A percentile compares a stretch with the other conserved stretches of the same genome.
Evolutionary conservation across 2,113 vertebrate species (phyloP).

Genomic region (Columba janthina): DNA sequence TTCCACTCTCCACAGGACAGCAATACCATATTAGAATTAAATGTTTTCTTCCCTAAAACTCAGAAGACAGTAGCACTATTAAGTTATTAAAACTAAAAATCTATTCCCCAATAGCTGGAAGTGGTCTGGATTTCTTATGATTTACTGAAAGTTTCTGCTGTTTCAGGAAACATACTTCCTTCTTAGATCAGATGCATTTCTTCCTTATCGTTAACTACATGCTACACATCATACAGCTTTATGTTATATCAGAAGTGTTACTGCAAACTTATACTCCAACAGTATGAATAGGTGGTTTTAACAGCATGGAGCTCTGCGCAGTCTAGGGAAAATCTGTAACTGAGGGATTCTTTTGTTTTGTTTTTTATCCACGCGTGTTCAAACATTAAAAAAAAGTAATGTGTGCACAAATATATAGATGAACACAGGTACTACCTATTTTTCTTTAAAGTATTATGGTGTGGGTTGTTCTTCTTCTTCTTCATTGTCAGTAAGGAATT

Average conservation of each 20-base stretch:
- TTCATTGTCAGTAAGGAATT: neutral
- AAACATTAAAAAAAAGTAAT: neutral
- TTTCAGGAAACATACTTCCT: neutral
- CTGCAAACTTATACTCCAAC: neutral
- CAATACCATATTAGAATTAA: neutral
- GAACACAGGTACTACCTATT: neutral
- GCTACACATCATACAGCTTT: neutral
- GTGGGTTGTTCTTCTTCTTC: neutral
- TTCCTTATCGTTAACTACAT: neutral
- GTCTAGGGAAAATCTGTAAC: neutral
- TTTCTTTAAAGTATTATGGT: neutral
- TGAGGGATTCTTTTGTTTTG: neutral
- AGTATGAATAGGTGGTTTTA: neutral
- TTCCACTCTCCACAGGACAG: neutral
- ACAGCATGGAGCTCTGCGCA: neutral
- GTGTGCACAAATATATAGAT: neutral
- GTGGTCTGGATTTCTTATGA: neutral
- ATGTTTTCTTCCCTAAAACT: neutral
- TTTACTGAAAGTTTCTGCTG: neutral
- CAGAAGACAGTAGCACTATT: neutral
- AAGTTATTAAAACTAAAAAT: neutral
- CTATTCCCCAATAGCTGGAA: neutral
- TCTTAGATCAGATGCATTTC: neutral
- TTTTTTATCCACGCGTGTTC: neutral
- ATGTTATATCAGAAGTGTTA: neutral